phyloP scores from a whole-genome alignment of 2,888 invertebrate genomes.

The Lacanobia wlatinum region DNA sequence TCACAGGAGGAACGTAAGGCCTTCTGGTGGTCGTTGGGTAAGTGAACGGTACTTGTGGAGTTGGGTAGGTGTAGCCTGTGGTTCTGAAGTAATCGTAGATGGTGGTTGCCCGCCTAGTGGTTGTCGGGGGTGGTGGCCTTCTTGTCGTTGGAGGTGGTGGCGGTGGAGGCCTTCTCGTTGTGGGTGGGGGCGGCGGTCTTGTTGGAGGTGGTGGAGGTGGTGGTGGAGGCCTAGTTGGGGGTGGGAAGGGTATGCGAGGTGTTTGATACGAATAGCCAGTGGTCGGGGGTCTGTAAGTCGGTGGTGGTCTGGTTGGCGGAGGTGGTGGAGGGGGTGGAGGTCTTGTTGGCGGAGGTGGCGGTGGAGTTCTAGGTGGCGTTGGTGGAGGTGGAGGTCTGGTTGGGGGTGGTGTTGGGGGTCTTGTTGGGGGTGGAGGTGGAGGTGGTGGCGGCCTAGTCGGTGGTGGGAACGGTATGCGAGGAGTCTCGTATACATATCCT shows the following conservation, averaged over 20 bases:
- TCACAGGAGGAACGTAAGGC: slow-evolving; percentile 39
- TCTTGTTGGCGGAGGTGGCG: slow-evolving; percentile 51
- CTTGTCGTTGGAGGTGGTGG: slow-evolving; percentile 12
- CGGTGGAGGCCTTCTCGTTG: slow-evolving; percentile 4
- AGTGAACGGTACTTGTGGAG: slow-evolving; percentile 57
- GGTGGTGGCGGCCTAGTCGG: slow-evolving; percentile 24
- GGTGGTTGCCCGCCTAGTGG: slow-evolving; percentile 17
- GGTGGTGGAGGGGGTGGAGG: slow-evolving; percentile 52
- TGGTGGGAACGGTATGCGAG: slow-evolving; percentile 12
- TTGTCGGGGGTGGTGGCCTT: slow-evolving; percentile 30
- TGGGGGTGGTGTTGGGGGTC: slow-evolving; percentile 45
- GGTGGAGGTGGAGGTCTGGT: slow-evolving; percentile 11
- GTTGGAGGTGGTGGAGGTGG: slow-evolving; percentile 59
- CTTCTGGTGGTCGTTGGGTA: slow-evolving; percentile 58
- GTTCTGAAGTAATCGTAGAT: slow-evolving; percentile 51
- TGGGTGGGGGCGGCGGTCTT: background rate
- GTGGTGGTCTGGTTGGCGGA: slow-evolving; percentile 58
- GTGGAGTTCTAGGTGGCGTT: slow-evolving; percentile 15
- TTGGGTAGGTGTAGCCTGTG: slow-evolving; percentile 67
- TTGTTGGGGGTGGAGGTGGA: slow-evolving; percentile 47
- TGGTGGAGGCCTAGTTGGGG: slow-evolving; percentile 8
- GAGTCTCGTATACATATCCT: slow-evolving; percentile 10
- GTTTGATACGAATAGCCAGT: slow-evolving; percentile 12
- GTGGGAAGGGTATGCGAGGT: slow-evolving; percentile 24
- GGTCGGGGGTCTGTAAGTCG: slow-evolving; percentile 51